Percentiles rank a stretch among this genome's conserved stretches.
These are phyloP conservation scores for Grapholita molesta DNA, from an alignment of 1,140 invertebrate genomes.

Conservation along the genomic window DNA sequence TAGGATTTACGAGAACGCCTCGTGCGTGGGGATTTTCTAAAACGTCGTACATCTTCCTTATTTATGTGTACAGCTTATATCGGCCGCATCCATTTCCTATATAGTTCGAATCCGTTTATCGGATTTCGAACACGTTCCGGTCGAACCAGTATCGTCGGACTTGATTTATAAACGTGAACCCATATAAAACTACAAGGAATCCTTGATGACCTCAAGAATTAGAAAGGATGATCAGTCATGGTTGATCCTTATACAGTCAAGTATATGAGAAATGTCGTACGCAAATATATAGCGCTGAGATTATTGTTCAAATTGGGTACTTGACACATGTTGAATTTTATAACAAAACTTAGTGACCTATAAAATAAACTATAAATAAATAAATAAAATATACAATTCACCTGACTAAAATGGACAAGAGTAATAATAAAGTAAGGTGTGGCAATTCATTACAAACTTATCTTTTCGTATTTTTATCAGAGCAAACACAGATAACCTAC, in stretches of 20 bases:
- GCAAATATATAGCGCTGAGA: not conserved
- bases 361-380: too few species aligned
- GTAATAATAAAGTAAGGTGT: constrained; percentile 42
- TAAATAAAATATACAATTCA: constrained; percentile 11
- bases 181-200: constrained; percentile 53
- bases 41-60: constrained; percentile 72
- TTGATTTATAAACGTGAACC: constrained; percentile 53
- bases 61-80: constrained; percentile 75
- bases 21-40: constrained; percentile 71
- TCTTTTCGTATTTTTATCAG: constrained; percentile 62
- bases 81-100: constrained; percentile 55
- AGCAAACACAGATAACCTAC: constrained; percentile 71
- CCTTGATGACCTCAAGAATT: constrained; percentile 36
- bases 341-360: too few species aligned
- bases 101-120: constrained; percentile 72
- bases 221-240: not conserved
- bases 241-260: not conserved
- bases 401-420: not conserved
- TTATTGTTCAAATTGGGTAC: not conserved
- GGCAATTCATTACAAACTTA: constrained; percentile 53
- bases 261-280: not conserved
- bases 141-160: constrained; percentile 56
- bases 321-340: too few species aligned
- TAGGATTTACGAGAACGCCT: constrained; percentile 55
- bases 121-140: constrained; percentile 69